These are phyloP conservation scores for Rugalucina vietnamica DNA, from an alignment of 2,888 invertebrate genomes.

Conservation along the genomic window DNA sequence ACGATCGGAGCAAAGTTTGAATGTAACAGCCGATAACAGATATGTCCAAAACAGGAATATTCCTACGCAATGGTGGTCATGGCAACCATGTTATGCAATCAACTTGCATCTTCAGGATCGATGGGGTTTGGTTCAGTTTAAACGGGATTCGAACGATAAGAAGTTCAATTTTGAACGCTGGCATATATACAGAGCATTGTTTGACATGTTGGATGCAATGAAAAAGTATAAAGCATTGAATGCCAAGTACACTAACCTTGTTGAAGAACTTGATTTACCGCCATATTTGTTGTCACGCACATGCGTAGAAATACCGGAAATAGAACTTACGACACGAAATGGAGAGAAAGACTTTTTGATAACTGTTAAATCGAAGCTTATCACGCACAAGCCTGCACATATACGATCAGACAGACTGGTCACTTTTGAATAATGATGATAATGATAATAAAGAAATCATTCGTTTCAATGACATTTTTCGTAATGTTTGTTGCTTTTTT, in stretches of 20 bases:
- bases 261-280: constrained; percentile 64
- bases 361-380: constrained; percentile 38
- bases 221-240: constrained; percentile 69
- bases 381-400: neutral
- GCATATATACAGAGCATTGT: constrained; percentile 68
- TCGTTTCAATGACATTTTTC: no score
- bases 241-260: constrained; percentile 61
- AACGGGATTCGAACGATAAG: constrained; percentile 37
- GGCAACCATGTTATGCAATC: constrained; percentile 53
- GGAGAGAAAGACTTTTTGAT: constrained; percentile 57
- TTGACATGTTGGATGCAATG: constrained; percentile 65
- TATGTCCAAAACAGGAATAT: constrained; percentile 10
- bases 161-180: constrained; percentile 56
- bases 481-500: no score
- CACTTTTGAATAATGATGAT: constrained; percentile 4
- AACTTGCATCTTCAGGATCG: constrained; percentile 57
- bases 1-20: constrained; percentile 31
- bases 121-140: constrained; percentile 76
- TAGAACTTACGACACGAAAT: constrained; percentile 57
- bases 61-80: constrained; percentile 52
- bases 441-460: no score
- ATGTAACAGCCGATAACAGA: constrained; percentile 22
- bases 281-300: constrained; percentile 66
- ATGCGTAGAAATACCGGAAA: constrained; percentile 63
- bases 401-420: constrained; percentile 8